A percentile compares a stretch with the other conserved stretches of the same genome.
These are phyloP conservation scores for Turnix velox DNA, from an alignment of 2,113 vertebrate genomes.

Conservation along the genomic window DNA sequence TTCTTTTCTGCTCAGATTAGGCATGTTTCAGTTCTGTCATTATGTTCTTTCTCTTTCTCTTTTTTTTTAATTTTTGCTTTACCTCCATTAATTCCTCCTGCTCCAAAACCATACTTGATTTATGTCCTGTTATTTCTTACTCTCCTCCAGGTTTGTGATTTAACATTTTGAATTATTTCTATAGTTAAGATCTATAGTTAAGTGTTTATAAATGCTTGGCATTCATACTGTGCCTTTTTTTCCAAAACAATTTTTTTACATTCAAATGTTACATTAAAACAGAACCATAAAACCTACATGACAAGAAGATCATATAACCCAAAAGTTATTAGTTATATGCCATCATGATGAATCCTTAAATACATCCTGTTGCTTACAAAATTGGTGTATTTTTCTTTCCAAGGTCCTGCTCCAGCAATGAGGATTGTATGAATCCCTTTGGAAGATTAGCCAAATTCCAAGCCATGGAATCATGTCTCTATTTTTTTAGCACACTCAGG, in stretches of 20 bases:
- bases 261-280: not conserved
- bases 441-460: not conserved
- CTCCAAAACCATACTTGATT: not conserved
- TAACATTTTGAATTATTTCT: not conserved
- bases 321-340: not conserved
- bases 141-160: not conserved
- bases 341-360: not conserved
- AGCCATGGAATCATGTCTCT: not conserved
- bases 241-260: fast-evolving
- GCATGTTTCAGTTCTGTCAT: not conserved
- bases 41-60: not conserved
- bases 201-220: not conserved
- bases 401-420: not conserved
- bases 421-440: not conserved
- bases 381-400: not conserved
- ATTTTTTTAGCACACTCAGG: not conserved
- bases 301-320: not conserved
- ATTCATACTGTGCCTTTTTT: not conserved
- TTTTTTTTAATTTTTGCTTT: not conserved
- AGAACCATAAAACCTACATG: not conserved
- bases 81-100: not conserved
- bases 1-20: not conserved
- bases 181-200: not conserved
- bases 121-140: not conserved
- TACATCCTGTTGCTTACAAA: not conserved